These are phyloP conservation scores for Dimorphilus gyrociliatus DNA, from an alignment of 2,888 invertebrate species.

Conservation along the genomic window DNA sequence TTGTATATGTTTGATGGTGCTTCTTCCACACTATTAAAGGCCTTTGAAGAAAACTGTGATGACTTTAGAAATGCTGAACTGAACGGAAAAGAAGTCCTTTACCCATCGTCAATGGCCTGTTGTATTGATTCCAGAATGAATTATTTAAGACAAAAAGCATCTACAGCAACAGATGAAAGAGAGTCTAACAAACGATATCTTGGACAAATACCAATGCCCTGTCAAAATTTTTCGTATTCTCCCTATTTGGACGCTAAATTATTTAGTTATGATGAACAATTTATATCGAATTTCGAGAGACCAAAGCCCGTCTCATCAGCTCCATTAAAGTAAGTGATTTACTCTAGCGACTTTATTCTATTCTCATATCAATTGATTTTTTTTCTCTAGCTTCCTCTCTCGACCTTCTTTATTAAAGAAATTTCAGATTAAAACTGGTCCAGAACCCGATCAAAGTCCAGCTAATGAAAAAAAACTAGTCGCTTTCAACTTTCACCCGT, in stretches of 20 bases:
- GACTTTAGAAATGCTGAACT: slow-evolving; percentile 73
- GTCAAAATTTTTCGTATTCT: slow-evolving; percentile 78
- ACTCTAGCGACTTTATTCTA: too few species aligned
- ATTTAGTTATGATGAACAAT: slow-evolving; percentile 83
- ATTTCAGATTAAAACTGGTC: slow-evolving; percentile 56
- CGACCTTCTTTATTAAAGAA: slow-evolving; percentile 60
- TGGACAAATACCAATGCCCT: slow-evolving; percentile 78
- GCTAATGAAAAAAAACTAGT: slow-evolving; percentile 54
- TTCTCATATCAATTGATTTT: slow-evolving; percentile 9
- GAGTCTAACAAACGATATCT: slow-evolving; percentile 76
- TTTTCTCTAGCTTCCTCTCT: slow-evolving; percentile 69
- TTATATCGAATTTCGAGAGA: slow-evolving; percentile 83
- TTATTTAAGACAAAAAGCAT: slow-evolving; percentile 59
- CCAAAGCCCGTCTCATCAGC: too few species aligned
- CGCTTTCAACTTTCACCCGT: slow-evolving; percentile 88
- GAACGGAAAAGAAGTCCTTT: too few species aligned
- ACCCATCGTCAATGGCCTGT: too few species aligned
- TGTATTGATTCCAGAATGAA: slow-evolving; percentile 80
- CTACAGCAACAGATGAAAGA: slow-evolving; percentile 67
- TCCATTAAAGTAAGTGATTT: too few species aligned
- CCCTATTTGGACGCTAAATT: slow-evolving; percentile 79
- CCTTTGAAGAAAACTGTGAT: slow-evolving; percentile 81
- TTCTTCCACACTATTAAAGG: slow-evolving; percentile 59
- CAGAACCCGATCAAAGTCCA: slow-evolving; percentile 46
- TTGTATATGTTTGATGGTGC: slow-evolving; percentile 76